Evolutionary conservation across 1,140 invertebrate genomes (phyloP).

Genomic region (Bicyclus anynana): DNA sequence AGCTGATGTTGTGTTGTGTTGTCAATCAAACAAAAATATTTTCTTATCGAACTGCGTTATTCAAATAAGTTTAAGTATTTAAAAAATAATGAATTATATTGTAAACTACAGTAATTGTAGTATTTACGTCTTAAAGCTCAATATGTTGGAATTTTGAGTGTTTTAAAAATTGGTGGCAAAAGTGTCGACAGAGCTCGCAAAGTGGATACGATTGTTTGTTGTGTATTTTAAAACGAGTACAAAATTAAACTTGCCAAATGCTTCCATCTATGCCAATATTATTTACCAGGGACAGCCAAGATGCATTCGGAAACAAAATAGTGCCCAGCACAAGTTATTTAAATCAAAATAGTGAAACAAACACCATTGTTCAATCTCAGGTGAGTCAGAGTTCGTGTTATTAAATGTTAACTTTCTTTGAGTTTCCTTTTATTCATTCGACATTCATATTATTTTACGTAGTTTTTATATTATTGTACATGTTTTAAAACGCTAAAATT

Average conservation of each 20-base stretch:
- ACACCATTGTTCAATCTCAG: constrained; percentile 47
- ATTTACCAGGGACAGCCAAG: constrained; percentile 64
- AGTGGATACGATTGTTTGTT: constrained; percentile 39
- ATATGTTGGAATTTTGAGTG: constrained; percentile 4
- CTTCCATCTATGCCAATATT: constrained; percentile 77
- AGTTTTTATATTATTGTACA: neutral
- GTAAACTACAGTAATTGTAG: neutral
- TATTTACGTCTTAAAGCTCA: neutral
- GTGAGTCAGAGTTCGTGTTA: constrained; percentile 46
- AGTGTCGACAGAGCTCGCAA: constrained; percentile 26
- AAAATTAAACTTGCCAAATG: constrained; percentile 69
- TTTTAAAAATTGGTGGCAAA: constrained; percentile 11
- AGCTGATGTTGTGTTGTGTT: constrained; percentile 32
- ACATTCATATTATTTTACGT: neutral
- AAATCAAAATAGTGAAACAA: constrained; percentile 41
- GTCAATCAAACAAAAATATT: constrained; percentile 44
- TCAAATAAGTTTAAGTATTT: constrained; percentile 14
- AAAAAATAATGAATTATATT: constrained; percentile 16
- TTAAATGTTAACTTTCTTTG: constrained; percentile 35
- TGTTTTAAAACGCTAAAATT: neutral
- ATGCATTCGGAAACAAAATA: constrained; percentile 67
- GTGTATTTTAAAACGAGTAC: constrained; percentile 20
- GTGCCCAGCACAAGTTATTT: constrained; percentile 57
- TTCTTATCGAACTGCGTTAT: constrained; percentile 14
- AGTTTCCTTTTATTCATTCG: neutral